Base-by-base conservation (phyloP, 2,797 vertebrate species). In the Hephaestus fuliginosus region DNA sequence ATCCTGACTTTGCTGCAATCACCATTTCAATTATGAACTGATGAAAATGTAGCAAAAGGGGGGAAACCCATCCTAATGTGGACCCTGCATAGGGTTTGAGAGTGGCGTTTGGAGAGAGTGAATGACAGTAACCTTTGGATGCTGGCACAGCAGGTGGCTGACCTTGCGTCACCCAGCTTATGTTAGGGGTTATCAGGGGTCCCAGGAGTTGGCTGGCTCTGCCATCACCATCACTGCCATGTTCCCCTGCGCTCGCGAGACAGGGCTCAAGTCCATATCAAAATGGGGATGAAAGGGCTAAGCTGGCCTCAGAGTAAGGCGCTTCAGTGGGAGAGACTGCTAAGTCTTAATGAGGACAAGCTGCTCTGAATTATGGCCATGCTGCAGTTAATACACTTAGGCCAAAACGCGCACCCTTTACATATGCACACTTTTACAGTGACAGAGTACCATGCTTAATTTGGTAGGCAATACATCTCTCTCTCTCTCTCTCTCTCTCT, bases 271-370 rank as follows among this genome's bases (percentile, higher is more conserved):
- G 79, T 90, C 84, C 88, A 90, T 88, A 83, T 88, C 82, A 86
- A 90, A 90, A 88, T 91, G 83, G 78, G 89, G 85, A 90, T 92
- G 74, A 91, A 89, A 90, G 70, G 63, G 43, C 88, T 94, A 91
- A 94, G 89, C 91, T 90, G 86, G 81, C 83, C 81, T 80, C 79
- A 81, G 82, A 77, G 82, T 92, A 90, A 94, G 86, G 83, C 77
- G 93, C 91, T 94, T 95, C 86, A 78, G 80, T 70, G 71, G 84
- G 86, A 93, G 89, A 76, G 90, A 79, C 83, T 66, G 87, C 89
- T 91, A 91, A 92, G 80, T 93, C 91, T 80, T 92, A 94, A 93
- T 93, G 88, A 93, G 90, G 88, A 89, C 84, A 89, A 88, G 90
- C 91, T 90, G 85, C 85, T 89, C 82, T 89, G 81, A 90, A 90